Evolutionary conservation across 2,113 vertebrate genomes (phyloP).

Genomic region (Octodon degus): DNA sequence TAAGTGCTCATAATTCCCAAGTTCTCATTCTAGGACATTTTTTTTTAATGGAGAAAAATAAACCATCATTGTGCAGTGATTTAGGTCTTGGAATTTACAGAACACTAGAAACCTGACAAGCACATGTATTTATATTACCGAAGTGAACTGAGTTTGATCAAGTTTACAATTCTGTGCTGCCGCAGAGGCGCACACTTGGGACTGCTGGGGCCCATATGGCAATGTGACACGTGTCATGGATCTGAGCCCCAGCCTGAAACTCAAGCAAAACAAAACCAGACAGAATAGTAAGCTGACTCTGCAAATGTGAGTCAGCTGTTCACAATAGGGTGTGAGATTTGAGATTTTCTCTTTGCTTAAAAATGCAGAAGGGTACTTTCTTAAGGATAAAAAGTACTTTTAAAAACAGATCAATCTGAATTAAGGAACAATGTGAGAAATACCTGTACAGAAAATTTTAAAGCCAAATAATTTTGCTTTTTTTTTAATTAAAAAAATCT

Average conservation of each 20-base stretch:
- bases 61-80: background rate
- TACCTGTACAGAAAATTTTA: background rate
- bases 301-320: background rate
- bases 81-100: conserved; percentile 11
- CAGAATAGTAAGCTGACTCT: background rate
- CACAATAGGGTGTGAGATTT: background rate
- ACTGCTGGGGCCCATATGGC: too few species aligned
- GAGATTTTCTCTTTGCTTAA: background rate
- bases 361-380: background rate
- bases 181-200: background rate
- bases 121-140: background rate
- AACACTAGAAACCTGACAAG: background rate
- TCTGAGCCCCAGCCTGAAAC: background rate
- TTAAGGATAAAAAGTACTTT: background rate
- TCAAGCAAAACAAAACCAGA: background rate
- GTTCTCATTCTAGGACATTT: background rate
- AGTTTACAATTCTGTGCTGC: background rate
- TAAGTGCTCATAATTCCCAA: background rate
- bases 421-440: background rate
- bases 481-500: too few species aligned
- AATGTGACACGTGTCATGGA: background rate
- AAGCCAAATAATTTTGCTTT: background rate
- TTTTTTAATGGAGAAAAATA: conserved; percentile 47
- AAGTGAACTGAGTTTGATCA: conserved; percentile 4
- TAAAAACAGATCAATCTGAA: background rate